phyloP scores from a whole-genome alignment of 2,797 vertebrate species.

The Basileuterus tristriatus region DNA sequence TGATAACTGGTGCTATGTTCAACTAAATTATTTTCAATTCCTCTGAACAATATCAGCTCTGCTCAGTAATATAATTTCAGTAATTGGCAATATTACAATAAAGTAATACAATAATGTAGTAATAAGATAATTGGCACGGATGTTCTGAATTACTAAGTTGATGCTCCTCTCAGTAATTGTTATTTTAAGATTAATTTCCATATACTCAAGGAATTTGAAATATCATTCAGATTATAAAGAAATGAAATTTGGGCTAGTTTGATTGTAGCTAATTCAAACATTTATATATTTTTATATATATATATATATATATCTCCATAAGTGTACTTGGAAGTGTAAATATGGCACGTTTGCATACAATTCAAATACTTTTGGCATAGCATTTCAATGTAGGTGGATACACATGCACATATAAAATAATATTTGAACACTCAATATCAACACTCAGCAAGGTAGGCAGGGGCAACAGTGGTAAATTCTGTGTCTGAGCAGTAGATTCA shows the following conservation, averaged over 20 bases:
- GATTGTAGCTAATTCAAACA: neutral
- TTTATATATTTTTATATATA: neutral
- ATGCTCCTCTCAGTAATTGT: neutral
- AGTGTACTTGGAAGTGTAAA: neutral
- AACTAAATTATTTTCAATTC: neutral
- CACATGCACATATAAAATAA: neutral
- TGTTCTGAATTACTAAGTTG: neutral
- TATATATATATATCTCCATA: neutral
- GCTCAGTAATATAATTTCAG: neutral
- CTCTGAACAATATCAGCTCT: neutral
- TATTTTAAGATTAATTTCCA: neutral
- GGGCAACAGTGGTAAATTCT: neutral
- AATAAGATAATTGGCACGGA: neutral
- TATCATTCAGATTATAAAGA: neutral
- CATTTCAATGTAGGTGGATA: neutral
- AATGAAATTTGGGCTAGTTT: neutral
- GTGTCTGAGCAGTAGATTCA: neutral
- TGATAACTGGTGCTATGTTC: neutral
- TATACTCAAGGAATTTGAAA: neutral
- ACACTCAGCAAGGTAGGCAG: neutral
- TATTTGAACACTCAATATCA: neutral
- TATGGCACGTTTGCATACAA: neutral
- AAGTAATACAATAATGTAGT: neutral
- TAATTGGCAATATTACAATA: constrained; percentile 6
- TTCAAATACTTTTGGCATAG: neutral